Conservation (phyloP, 1,140 invertebrate genomes). For the Bombus impatiens region DNA sequence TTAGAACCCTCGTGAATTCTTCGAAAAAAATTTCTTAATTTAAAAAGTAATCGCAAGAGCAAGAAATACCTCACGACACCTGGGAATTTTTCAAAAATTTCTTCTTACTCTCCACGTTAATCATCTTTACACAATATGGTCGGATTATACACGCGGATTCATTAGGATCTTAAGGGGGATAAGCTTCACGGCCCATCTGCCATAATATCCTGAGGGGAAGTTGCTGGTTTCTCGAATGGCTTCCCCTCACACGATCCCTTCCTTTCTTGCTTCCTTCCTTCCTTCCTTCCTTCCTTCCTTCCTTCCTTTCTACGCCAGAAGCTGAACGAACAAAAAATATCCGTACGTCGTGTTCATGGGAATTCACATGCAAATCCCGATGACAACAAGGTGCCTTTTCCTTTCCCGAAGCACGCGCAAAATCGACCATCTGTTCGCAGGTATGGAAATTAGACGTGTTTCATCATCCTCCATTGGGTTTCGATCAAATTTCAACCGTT, state of each 20-base stretch:
- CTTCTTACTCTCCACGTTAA: background rate
- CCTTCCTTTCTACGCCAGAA: slow-evolving; percentile 38
- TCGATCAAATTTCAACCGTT: background rate
- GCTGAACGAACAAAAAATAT: slow-evolving; percentile 57
- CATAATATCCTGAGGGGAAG: slow-evolving; percentile 54
- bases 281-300: slow-evolving; percentile 59
- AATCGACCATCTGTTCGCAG: slow-evolving; percentile 62
- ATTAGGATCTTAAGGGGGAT: slow-evolving; percentile 33
- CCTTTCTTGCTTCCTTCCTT: slow-evolving; percentile 35
- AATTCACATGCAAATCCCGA: slow-evolving; percentile 74
- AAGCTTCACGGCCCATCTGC: slow-evolving; percentile 51
- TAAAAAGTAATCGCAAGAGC: background rate
- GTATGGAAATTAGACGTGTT: slow-evolving; percentile 35
- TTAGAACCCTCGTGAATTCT: too few species aligned
- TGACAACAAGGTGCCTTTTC: slow-evolving; percentile 57
- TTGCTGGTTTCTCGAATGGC: slow-evolving; percentile 26
- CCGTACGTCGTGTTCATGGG: slow-evolving; percentile 56
- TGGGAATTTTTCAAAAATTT: background rate
- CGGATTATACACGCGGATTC: slow-evolving; percentile 9
- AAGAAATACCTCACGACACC: too few species aligned
- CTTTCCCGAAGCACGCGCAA: slow-evolving; percentile 47
- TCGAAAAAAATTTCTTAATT: background rate
- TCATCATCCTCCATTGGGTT: background rate
- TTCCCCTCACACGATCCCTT: slow-evolving; percentile 54
- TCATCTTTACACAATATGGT: background rate